Evolutionary conservation across 2,113 vertebrate species (phyloP), one percentile per base, ranked within the genome.

Genomic region (Salminus brasiliensis): DNA sequence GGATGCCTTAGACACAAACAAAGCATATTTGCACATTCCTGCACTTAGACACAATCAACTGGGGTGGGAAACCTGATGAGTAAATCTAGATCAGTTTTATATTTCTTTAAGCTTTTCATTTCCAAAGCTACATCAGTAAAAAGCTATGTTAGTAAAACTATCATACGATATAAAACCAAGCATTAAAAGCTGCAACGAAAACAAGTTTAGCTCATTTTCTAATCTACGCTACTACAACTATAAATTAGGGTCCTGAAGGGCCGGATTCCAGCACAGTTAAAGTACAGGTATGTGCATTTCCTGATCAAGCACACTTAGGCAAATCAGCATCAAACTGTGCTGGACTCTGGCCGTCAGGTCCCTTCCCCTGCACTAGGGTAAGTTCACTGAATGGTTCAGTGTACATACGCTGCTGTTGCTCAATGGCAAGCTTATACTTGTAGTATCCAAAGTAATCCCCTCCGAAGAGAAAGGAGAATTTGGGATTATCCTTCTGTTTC

Each of bases 371-470:
- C 3, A 41, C n/a, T 29, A n/a, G 52, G 8, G n/a, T 2, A 15
- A 1, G 18, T 59, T 3, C 32, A 8, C n/a, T 7, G 7, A 30
- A 1, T 23, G 12, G 10, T 36, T 27, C 3, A 29, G 6, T 29
- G 34, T 83, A 92, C 93, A 59, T 93, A 94, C 97, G 91, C 84
- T 96, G 97, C 86, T 98, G 97, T 86, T 99, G 96, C 85, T 96
- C 97, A 87, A 97, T 90, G 2, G 96, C 92, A 85, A 99, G 92
- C 88, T 96, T 99, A 92, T 95, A 98, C 87, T 96, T 98, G 94
- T 99, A 99, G 92, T 99, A 99, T 85, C 93, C 95, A 81, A 97
- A 99, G 89, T 95, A 98, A 13, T 99, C 98, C 11, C 98, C 98
- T 16, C 97, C 97, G 57, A 99, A 98, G 7, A 99, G 94, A 81